Evolutionary conservation across 92 coral and sea anemone species (phyloP), one percentile per base, ranked within the genome.

Genomic region (Porites lobata): DNA sequence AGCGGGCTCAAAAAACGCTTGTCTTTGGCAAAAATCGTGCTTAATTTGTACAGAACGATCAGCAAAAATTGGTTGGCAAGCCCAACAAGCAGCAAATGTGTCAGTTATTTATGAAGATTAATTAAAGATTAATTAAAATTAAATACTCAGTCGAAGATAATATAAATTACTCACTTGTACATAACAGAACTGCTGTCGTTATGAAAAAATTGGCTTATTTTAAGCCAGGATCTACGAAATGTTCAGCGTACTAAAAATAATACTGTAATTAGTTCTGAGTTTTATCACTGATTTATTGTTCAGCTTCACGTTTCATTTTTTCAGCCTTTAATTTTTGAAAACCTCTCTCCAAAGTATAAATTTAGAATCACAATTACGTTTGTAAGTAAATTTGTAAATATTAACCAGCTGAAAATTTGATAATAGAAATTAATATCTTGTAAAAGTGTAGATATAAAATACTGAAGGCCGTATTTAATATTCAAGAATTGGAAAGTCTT

Each of bases 91-190:
- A 54, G 1, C 9, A 26, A 19, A 54, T 29, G 21, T 11, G 53
- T 65, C 21, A 38, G 13, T 18, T 59, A 54, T 81, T 81, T 77
- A 77, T 59, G 78, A 20, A 72, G 26, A 72, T 38, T 9, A 79
- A 57, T 2, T 47, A 26, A 17, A n/a, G 1, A 29, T 18, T 56
- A 32, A 10, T n/a, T 2, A 80, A 52, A 65, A 50, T 52, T 82
- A 1, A 69, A 32, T 70, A 3, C 54, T 52, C 22, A 56, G 24
- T 29, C 71, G 78, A 17, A 54, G 57, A 51, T 32, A 58, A 24
- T 54, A 38, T 38, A 32, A 82, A 69, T 47, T 18, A 32, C 47
- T 38, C 47, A 38, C 47, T 38, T 38, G 47, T 38, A 38, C 47
- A 38, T 38, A 4, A 38, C 47, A 38, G 47, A 38, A 4, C 47